These are phyloP conservation scores for Pipistrellus kuhlii DNA, from an alignment of 2,797 vertebrate genomes.

Conservation along the genomic window DNA sequence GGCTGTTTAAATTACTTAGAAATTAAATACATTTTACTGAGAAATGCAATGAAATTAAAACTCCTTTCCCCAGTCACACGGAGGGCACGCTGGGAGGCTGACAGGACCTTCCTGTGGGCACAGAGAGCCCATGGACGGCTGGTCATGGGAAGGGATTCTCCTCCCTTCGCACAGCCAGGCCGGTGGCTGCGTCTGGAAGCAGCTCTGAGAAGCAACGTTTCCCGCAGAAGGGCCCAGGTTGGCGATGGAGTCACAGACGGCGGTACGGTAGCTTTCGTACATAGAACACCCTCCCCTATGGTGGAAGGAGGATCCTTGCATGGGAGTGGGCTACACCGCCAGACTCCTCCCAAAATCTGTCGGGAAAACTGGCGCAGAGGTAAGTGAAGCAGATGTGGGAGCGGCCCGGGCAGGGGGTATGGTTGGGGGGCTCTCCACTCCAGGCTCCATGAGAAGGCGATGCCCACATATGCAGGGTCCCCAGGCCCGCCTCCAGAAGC, in stretches of 20 bases:
- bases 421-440: background rate
- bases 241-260: background rate
- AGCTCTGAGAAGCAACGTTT: slow-evolving; percentile 9
- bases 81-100: background rate
- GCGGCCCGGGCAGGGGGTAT: background rate
- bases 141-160: slow-evolving; percentile 77
- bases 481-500: too few species aligned
- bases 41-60: background rate
- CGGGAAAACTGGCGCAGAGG: background rate
- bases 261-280: slow-evolving; percentile 24
- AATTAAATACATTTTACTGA: background rate
- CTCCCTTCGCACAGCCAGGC: slow-evolving; percentile 47
- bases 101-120: slow-evolving; percentile 36
- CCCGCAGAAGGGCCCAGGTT: slow-evolving; percentile 57
- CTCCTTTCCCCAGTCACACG: background rate
- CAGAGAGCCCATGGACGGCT: slow-evolving; percentile 59
- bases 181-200: slow-evolving; percentile 68
- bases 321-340: background rate
- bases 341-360: background rate
- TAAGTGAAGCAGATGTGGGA: background rate
- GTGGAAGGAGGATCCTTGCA: background rate
- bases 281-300: background rate
- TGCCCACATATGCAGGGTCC: background rate
- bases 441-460: background rate
- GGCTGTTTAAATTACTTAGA: background rate